phyloP scores from a whole-genome alignment of 2,888 invertebrate species.

The Chironomus riparius region DNA sequence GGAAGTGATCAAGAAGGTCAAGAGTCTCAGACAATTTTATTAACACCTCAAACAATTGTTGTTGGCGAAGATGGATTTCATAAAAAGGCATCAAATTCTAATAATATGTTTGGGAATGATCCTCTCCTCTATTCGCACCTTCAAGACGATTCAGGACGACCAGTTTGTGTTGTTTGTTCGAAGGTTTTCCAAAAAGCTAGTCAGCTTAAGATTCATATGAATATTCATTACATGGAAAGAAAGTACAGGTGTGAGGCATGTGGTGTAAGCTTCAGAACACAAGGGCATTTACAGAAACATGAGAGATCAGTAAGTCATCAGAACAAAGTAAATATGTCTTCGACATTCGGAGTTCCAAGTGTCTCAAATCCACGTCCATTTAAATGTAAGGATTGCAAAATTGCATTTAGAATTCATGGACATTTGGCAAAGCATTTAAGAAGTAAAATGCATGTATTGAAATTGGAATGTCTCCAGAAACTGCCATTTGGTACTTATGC shows the following conservation, averaged over 20 bases:
- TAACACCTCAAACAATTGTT: constrained; percentile 35
- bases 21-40: constrained; percentile 31
- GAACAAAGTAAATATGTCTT: constrained; percentile 84
- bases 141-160: constrained; percentile 57
- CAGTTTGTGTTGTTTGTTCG: constrained; percentile 77
- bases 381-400: constrained; percentile 90
- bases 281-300: constrained; percentile 89
- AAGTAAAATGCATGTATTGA: constrained; percentile 92
- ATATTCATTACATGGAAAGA: constrained; percentile 90
- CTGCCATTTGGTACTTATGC: constrained; percentile 90
- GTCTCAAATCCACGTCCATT: constrained; percentile 92
- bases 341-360: constrained; percentile 70
- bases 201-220: constrained; percentile 82
- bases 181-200: constrained; percentile 88
- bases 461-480: constrained; percentile 84
- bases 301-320: constrained; percentile 85
- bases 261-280: constrained; percentile 79
- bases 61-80: constrained; percentile 56
- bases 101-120: not conserved
- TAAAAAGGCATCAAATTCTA: constrained; percentile 44
- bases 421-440: constrained; percentile 94
- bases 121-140: constrained; percentile 34
- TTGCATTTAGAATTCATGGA: constrained; percentile 93
- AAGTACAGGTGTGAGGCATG: constrained; percentile 88
- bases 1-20: constrained; percentile 31